phyloP scores from a whole-genome alignment of 2,797 vertebrate genomes.

The Nothura maculosa region DNA sequence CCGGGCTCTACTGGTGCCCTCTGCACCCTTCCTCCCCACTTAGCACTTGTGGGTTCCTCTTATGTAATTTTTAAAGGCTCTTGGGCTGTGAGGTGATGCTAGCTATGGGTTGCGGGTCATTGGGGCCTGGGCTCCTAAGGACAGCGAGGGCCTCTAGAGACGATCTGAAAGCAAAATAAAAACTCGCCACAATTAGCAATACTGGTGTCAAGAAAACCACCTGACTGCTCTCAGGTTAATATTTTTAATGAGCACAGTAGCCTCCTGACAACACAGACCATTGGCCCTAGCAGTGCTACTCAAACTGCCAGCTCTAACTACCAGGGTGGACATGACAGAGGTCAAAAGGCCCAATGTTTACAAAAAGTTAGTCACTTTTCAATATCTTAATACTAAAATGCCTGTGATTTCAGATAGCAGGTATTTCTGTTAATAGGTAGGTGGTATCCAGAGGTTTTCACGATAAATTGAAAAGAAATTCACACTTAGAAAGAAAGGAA shows the following conservation, averaged over 20 bases:
- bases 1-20: neutral
- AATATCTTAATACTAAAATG: neutral
- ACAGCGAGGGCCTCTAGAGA: conserved; percentile 27
- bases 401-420: neutral
- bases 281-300: neutral
- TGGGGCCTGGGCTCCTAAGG: neutral
- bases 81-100: neutral
- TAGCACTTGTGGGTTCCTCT: accelerated
- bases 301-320: neutral
- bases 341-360: neutral
- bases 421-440: neutral
- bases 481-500: neutral
- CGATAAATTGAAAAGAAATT: neutral
- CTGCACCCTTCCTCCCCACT: neutral
- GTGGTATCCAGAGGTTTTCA: neutral
- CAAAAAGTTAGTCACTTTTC: neutral
- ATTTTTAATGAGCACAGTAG: neutral
- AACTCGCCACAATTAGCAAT: neutral
- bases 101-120: neutral
- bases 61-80: neutral
- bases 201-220: neutral
- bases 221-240: neutral
- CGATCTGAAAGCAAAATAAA: neutral
- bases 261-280: neutral
- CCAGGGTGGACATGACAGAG: neutral